Evolutionary conservation across 2,797 vertebrate species (phyloP), one percentile per base, ranked within the genome.

Genomic region (Pogonophryne albipinna): DNA sequence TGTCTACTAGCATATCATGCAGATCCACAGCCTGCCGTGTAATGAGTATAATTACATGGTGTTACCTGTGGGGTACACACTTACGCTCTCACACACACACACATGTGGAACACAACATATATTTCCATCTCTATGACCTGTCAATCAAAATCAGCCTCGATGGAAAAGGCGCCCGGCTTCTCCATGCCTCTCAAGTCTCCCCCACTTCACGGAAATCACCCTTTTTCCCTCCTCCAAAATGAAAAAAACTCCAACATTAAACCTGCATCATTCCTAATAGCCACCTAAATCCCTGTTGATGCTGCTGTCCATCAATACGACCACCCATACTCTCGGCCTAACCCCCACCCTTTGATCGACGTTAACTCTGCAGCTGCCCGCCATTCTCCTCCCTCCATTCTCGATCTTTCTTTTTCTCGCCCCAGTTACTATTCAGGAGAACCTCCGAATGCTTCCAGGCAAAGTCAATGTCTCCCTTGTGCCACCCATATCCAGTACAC

Each of bases 31-130:
- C 91, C 93, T 80, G 85, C 89, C 88, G 90, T 88, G 90, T 94
- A 94, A 95, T 94, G 91, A 93, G 91, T 92, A 92, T 94, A 95
- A 96, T 95, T 93, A 94, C 92, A 93, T 90, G 92, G 92, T 93
- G 90, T 94, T 93, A 94, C 94, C 94, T 94, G 92, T 87, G 87
- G 86, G 86, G 80, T 60, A 59, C 61, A 59, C 87, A 73, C 81
- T 58, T 65, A 63, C 76, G 51, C 71, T 51, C 74, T 44, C 79
- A 55, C 80, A 76, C 79, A 55, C 80, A 76, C 85, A 76, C 85
- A 76, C 86, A 86, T 59, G 78, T 79, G 83, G 57, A 80, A 76
- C 31, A 10, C 78, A 27, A 67, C 74, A 62, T 44, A 17, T 76
- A 86, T 89, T 89, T 82, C 80, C 80, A 83, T 87, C 68, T 77